Percentiles rank a stretch among this genome's conserved stretches.
Conservation (phyloP, 2,113 vertebrate species). For the Cavia porcellus region DNA sequence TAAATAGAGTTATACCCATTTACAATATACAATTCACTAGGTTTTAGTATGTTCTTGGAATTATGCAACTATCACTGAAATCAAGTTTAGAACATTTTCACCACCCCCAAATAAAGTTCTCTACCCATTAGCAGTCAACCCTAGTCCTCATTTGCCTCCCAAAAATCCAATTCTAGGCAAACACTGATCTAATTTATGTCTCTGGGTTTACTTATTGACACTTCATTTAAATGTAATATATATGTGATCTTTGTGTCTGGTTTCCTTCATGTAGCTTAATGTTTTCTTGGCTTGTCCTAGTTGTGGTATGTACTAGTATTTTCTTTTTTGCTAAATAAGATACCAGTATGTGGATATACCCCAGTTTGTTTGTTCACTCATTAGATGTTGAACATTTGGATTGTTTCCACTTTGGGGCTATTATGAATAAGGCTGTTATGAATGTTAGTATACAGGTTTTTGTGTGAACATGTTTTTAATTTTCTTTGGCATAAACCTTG, state of each 20-base stretch:
- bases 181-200: neutral
- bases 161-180: neutral
- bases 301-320: neutral
- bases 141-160: neutral
- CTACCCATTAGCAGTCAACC: neutral
- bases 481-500: neutral
- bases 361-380: neutral
- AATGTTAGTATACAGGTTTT: neutral
- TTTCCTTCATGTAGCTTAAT: neutral
- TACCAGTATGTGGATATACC: neutral
- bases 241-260: neutral
- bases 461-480: neutral
- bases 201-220: neutral
- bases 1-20: neutral
- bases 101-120: neutral
- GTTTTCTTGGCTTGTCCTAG: neutral
- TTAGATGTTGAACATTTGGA: neutral
- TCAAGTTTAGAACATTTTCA: slow-evolving; percentile 43
- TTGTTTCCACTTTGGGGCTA: neutral
- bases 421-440: neutral
- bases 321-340: slow-evolving; percentile 19
- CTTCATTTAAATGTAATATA: neutral
- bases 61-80: neutral
- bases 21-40: neutral
- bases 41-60: slow-evolving; percentile 19